Percentiles rank a stretch among this genome's conserved stretches.
phyloP scores from a whole-genome alignment of 2,888 invertebrate genomes.

The Cheilosia urbana region DNA sequence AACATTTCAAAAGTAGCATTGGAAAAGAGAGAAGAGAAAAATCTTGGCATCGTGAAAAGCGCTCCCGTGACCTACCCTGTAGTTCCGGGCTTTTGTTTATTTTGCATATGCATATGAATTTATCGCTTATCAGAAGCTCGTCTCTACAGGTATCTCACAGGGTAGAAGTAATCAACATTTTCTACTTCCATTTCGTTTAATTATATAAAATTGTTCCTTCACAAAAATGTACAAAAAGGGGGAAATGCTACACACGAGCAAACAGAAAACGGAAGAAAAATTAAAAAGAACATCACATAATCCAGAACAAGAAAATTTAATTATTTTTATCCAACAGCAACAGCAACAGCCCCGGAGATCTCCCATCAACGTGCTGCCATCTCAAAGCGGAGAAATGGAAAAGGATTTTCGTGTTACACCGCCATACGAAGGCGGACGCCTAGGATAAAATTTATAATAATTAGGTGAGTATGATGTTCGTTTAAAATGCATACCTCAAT shows the following conservation, averaged over 20 bases:
- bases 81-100: slow-evolving; percentile 99
- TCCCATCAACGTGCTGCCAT: not conserved
- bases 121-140: slow-evolving; percentile 95
- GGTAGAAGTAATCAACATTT: slow-evolving; percentile 84
- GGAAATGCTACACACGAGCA: slow-evolving; percentile 5
- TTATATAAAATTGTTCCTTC: slow-evolving; percentile 27
- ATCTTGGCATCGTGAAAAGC: slow-evolving; percentile 77
- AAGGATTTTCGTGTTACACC: slow-evolving; percentile 67
- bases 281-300: slow-evolving; percentile 19
- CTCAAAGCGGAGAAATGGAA: slow-evolving; percentile 33
- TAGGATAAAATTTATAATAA: slow-evolving; percentile 33
- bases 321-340: slow-evolving; percentile 43
- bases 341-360: slow-evolving; percentile 5
- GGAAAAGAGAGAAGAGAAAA: slow-evolving; percentile 13
- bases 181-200: slow-evolving; percentile 41
- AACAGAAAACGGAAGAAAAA: slow-evolving; percentile 2
- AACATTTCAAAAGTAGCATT: slow-evolving; percentile 10
- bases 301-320: slow-evolving; percentile 64
- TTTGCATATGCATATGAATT: slow-evolving; percentile 79
- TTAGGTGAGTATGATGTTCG: slow-evolving; percentile 61
- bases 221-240: not conserved
- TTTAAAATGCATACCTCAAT: slow-evolving; percentile 57
- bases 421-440: slow-evolving; percentile 28
- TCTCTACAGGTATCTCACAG: slow-evolving; percentile 99
- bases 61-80: slow-evolving; percentile 99